Evolutionary conservation across 1,140 invertebrate genomes (phyloP).

Genomic region (Brachionus sp.): DNA sequence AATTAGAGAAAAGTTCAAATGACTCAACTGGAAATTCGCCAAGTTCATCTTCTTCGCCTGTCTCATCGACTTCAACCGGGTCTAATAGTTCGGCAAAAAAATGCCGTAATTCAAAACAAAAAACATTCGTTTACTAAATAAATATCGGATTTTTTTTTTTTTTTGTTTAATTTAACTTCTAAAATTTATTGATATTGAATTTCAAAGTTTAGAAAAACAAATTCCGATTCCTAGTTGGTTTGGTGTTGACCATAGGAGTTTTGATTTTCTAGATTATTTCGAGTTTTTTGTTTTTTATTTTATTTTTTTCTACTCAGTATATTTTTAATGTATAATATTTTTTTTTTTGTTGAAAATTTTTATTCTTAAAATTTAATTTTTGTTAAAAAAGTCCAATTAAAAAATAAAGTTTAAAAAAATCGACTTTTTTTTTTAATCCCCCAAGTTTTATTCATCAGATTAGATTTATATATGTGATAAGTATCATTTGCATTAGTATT

Average conservation of each 20-base stretch:
- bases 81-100: not conserved
- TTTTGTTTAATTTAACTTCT: not conserved
- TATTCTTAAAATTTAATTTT: conserved; percentile 13
- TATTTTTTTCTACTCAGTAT: not conserved
- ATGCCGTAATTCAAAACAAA: not conserved
- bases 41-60: conserved; percentile 7
- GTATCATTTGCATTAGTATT: not conserved
- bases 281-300: not conserved
- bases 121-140: conserved; percentile 16
- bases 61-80: not conserved
- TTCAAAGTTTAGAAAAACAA: conserved; percentile 1
- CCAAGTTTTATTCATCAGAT: not conserved
- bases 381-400: conserved; percentile 24
- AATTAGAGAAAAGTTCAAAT: conserved; percentile 11
- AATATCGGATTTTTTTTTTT: not conserved
- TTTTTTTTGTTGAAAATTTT: not conserved
- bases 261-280: not conserved
- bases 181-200: not conserved
- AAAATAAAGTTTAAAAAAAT: conserved; percentile 33
- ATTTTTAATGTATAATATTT: not conserved
- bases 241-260: not conserved
- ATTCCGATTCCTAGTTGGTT: not conserved
- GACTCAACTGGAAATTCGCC: conserved; percentile 19
- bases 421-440: not conserved
- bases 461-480: not conserved